Conservation (phyloP, 1,140 invertebrate genomes). For the Drosophila dunni region DNA sequence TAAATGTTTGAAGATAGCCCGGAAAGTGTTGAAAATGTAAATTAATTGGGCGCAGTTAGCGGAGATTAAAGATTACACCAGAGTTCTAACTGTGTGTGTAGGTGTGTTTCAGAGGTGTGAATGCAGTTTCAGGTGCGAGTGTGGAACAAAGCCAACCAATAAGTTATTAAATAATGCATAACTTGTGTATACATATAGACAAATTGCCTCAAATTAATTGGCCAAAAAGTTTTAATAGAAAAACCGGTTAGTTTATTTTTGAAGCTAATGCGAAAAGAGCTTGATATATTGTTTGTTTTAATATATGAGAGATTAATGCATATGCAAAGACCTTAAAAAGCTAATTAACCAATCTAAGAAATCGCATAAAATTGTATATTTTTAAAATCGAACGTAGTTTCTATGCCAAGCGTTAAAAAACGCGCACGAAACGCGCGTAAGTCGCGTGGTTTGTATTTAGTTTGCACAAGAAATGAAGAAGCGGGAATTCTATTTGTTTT, state of each 20-base stretch:
- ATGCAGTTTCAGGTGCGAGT: constrained; percentile 12
- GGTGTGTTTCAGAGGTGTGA: constrained; percentile 39
- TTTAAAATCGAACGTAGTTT: neutral
- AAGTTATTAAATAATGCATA: constrained; percentile 19
- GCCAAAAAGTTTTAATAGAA: constrained; percentile 23
- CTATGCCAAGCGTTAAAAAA: neutral
- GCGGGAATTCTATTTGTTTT: constrained; percentile 44
- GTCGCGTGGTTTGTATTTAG: constrained; percentile 15
- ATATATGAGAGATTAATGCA: neutral
- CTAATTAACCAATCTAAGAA: constrained; percentile 10
- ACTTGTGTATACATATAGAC: constrained; percentile 21
- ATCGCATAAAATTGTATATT: constrained; percentile 9
- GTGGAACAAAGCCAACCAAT: constrained; percentile 2
- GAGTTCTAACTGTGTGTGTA: neutral
- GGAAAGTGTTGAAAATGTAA: constrained; percentile 24
- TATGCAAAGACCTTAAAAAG: neutral
- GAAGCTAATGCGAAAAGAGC: neutral
- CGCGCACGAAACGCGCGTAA: constrained; percentile 30
- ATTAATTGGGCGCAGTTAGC: constrained; percentile 33
- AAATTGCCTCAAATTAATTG: constrained; percentile 34
- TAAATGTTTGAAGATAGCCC: constrained; percentile 13
- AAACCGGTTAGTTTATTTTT: constrained; percentile 31
- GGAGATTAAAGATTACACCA: constrained; percentile 23
- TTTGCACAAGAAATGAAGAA: neutral
- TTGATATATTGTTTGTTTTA: constrained; percentile 25